phyloP scores from a whole-genome alignment of 2,888 invertebrate species.

The Rosalia funebris region DNA sequence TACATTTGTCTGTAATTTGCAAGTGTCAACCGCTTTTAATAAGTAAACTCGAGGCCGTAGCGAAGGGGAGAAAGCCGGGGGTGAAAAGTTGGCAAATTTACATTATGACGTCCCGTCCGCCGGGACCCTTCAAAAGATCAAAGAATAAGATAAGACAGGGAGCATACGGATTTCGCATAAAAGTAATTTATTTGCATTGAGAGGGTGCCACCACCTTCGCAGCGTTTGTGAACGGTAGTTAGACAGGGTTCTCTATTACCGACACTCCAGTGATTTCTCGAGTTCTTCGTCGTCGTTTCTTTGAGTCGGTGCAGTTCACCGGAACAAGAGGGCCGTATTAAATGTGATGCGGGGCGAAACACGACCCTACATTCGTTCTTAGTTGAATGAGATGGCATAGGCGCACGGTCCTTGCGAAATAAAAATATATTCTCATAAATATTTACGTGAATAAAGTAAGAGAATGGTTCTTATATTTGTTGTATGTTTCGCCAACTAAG shows the following conservation, averaged over 20 bases:
- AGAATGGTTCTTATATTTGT: no score
- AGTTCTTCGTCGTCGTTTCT: constrained; percentile 36
- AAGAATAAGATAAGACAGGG: constrained; percentile 51
- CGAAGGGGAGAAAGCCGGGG: constrained; percentile 2
- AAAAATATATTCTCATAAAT: no score
- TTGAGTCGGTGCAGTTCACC: constrained; percentile 29
- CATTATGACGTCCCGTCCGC: constrained; percentile 23
- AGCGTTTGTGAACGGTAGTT: constrained; percentile 40
- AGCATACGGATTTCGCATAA: constrained; percentile 48
- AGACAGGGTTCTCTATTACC: constrained; percentile 48
- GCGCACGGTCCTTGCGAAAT: background rate
- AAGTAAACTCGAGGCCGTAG: constrained; percentile 22
- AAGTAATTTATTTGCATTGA: constrained; percentile 54
- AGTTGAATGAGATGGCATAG: background rate
- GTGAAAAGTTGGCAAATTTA: constrained; percentile 30
- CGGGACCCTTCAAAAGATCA: constrained; percentile 41
- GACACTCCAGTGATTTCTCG: constrained; percentile 47
- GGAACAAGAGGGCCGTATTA: constrained; percentile 12
- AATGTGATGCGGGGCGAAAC: constrained; percentile 42
- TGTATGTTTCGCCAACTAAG: no score
- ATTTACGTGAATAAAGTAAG: no score
- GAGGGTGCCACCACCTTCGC: constrained; percentile 45
- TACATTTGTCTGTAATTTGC: constrained; percentile 24
- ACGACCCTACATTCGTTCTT: constrained; percentile 42
- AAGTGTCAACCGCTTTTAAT: constrained; percentile 32